Evolutionary conservation across 2,797 vertebrate species (phyloP).

Genomic region (Sebastes trivittatus): DNA sequence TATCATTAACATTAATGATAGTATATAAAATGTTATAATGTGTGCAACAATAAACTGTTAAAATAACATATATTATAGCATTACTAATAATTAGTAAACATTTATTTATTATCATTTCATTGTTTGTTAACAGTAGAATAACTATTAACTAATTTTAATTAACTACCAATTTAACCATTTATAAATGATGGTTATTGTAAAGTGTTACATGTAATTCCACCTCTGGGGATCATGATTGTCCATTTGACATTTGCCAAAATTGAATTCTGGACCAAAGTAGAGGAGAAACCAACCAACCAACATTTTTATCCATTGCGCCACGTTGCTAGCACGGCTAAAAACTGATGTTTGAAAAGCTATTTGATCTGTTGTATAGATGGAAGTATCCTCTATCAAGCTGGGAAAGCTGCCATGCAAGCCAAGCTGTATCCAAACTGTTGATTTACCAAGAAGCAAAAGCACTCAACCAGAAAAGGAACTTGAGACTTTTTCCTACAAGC

Average conservation of each 20-base stretch:
- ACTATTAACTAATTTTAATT: too few relatives aligned
- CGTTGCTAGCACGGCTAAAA: not conserved
- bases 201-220: too few relatives aligned
- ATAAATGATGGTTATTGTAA: too few relatives aligned
- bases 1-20: too few relatives aligned
- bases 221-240: not conserved
- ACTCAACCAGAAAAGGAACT: constrained; percentile 1
- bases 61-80: too few relatives aligned
- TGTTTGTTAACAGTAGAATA: too few relatives aligned
- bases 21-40: too few relatives aligned
- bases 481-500: not conserved
- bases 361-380: not conserved
- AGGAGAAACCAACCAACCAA: not conserved
- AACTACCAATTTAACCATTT: too few relatives aligned
- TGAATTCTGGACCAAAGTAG: not conserved
- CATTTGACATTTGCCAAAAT: not conserved
- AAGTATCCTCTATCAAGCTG: not conserved
- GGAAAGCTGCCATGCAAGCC: not conserved
- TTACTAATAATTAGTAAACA: too few relatives aligned
- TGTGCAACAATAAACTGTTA: too few relatives aligned
- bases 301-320: not conserved
- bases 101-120: too few relatives aligned
- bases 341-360: not conserved
- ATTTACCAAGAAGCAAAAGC: not conserved
- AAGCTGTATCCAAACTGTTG: not conserved